phyloP scores from a whole-genome alignment of 2,888 invertebrate species.

The Ceratothoa steindachneri region DNA sequence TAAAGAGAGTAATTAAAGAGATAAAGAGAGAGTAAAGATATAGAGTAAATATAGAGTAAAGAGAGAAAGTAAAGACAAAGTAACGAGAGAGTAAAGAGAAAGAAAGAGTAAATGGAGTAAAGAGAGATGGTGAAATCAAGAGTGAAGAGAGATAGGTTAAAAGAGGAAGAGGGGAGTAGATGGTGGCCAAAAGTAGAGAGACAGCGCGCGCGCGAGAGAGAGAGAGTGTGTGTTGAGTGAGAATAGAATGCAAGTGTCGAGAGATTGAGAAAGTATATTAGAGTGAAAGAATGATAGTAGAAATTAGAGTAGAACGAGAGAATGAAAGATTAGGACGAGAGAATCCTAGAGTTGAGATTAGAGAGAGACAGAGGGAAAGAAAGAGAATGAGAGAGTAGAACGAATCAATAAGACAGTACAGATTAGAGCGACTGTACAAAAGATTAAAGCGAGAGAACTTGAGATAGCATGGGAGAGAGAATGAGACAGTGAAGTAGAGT shows the following conservation, averaged over 20 bases:
- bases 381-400: background rate
- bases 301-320: background rate
- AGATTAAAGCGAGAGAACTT: background rate
- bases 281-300: background rate
- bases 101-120: constrained; percentile 13
- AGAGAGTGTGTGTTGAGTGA: no score
- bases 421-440: no score
- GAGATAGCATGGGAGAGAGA: background rate
- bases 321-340: constrained; percentile 10
- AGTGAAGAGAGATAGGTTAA: background rate
- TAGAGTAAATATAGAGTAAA: no score
- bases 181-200: no score
- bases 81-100: constrained; percentile 19
- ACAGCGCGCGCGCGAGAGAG: constrained; percentile 2
- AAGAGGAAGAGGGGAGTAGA: constrained; percentile 6
- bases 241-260: no score
- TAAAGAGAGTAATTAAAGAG: no score
- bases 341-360: background rate
- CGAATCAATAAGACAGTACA: no score
- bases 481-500: background rate
- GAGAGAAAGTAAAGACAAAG: no score
- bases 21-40: no score
- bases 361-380: constrained; percentile 14
- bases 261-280: no score
- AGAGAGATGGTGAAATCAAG: background rate